Evolutionary conservation across 1,140 invertebrate genomes (phyloP).

Genomic region (Pantala flavescens): DNA sequence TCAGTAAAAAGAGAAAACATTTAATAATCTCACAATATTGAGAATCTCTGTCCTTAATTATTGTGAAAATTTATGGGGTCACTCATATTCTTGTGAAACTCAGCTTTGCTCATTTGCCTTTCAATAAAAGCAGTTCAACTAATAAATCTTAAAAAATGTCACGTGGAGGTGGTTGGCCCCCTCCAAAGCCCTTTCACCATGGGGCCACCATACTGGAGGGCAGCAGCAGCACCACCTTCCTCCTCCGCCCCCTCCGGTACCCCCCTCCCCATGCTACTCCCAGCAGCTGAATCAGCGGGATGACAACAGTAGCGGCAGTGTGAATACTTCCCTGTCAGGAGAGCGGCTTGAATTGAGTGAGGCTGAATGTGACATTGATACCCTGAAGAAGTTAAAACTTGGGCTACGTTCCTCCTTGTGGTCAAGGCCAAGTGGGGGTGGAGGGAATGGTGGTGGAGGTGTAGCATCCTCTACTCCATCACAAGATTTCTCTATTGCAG

Average conservation of each 20-base stretch:
- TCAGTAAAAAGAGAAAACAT: no score
- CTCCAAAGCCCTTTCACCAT: not conserved
- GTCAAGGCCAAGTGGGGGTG: conserved; percentile 45
- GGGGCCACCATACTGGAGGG: not conserved
- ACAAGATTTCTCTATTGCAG: conserved; percentile 56
- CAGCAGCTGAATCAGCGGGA: not conserved
- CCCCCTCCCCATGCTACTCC: not conserved
- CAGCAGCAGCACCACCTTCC: conserved; percentile 1
- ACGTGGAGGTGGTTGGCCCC: not conserved
- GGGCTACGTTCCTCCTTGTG: conserved; percentile 58
- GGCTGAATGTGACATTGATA: conserved; percentile 63
- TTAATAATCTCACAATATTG: no score
- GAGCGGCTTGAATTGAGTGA: conserved; percentile 50
- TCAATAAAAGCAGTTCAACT: not conserved
- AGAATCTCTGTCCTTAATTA: no score
- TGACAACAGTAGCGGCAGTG: not conserved
- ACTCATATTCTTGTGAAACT: not conserved
- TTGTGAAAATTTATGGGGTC: not conserved
- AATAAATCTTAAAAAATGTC: not conserved
- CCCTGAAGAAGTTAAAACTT: conserved; percentile 61
- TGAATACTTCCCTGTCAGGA: not conserved
- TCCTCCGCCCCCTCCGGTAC: not conserved
- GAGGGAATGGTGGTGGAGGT: conserved; percentile 30
- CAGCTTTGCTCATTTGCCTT: not conserved
- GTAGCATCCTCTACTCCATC: conserved; percentile 25